A percentile compares a stretch with the other conserved stretches of the same genome.
Conservation (phyloP, 1,140 invertebrate species). For the Carposina sasakii region DNA sequence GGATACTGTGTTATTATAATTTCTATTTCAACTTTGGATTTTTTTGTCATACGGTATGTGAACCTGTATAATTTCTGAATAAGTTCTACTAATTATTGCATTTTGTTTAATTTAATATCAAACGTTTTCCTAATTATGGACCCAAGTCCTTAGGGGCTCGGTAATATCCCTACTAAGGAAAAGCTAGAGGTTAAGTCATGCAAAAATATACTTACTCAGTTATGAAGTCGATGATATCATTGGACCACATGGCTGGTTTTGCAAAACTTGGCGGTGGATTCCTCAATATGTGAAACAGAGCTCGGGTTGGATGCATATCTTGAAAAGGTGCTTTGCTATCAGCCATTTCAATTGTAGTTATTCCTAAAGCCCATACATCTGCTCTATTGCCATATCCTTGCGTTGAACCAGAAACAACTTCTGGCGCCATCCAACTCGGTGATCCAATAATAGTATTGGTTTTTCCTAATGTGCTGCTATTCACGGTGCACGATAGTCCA, state of each 20-base stretch:
- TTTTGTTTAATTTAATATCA: too few species aligned
- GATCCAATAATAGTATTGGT: slow-evolving; percentile 85
- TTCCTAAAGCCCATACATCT: slow-evolving; percentile 95
- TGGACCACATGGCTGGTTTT: slow-evolving; percentile 84
- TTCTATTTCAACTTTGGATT: too few species aligned
- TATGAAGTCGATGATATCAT: slow-evolving; percentile 88
- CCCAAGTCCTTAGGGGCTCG: too few species aligned
- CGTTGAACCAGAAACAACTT: slow-evolving; percentile 74
- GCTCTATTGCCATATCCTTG: slow-evolving; percentile 80
- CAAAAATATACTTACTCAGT: slow-evolving; percentile 82
- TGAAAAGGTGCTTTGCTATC: slow-evolving; percentile 90
- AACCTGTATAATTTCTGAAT: too few species aligned
- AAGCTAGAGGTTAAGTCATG: too few species aligned
- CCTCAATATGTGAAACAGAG: slow-evolving; percentile 88
- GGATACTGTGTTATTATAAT: too few species aligned
- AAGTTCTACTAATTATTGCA: too few species aligned
- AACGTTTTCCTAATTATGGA: too few species aligned
- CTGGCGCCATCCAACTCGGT: slow-evolving; percentile 94
- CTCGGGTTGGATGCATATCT: slow-evolving; percentile 89
- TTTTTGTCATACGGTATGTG: too few species aligned
- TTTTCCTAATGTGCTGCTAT: slow-evolving; percentile 82
- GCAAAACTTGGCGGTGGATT: slow-evolving; percentile 88
- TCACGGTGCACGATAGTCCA: slow-evolving; percentile 85
- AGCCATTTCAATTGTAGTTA: slow-evolving; percentile 92
- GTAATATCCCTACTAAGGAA: too few species aligned